phyloP scores from a whole-genome alignment of 2,113 vertebrate species.

The Atractosteus spatula region DNA sequence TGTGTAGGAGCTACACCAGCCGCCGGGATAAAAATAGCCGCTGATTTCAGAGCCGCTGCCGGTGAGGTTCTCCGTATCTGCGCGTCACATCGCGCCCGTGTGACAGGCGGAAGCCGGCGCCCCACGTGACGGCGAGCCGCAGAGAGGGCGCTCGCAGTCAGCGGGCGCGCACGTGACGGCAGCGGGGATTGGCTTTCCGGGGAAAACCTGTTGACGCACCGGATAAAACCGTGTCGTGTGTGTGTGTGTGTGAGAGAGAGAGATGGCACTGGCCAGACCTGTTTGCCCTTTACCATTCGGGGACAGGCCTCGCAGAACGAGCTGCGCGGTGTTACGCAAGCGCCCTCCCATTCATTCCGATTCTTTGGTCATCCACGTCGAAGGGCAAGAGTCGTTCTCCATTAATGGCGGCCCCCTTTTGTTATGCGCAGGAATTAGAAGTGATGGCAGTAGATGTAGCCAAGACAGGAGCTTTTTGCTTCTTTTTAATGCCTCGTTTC shows the following conservation, averaged over 20 bases:
- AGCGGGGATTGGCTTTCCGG: constrained; percentile 43
- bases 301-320: no score
- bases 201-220: constrained; percentile 17
- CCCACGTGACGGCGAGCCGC: constrained; percentile 54
- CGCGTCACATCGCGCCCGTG: constrained; percentile 67
- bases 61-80: constrained; percentile 63
- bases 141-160: constrained; percentile 58
- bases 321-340: no score
- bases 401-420: no score
- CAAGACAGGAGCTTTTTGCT: no score
- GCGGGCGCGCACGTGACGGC: constrained; percentile 48
- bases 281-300: no score
- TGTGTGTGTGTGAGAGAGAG: background rate
- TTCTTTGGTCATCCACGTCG: no score
- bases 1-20: background rate
- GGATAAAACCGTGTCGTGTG: background rate
- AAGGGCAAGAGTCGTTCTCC: no score
- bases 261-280: no score
- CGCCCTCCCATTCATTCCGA: no score
- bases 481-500: no score
- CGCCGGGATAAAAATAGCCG: constrained; percentile 58
- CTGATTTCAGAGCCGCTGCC: constrained; percentile 61
- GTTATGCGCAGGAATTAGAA: no score
- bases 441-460: no score
- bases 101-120: constrained; percentile 64